Percentiles rank a stretch among this genome's conserved stretches.
Evolutionary conservation across 2,797 vertebrate species (phyloP).

Genomic region (Chloroceryle amazona): DNA sequence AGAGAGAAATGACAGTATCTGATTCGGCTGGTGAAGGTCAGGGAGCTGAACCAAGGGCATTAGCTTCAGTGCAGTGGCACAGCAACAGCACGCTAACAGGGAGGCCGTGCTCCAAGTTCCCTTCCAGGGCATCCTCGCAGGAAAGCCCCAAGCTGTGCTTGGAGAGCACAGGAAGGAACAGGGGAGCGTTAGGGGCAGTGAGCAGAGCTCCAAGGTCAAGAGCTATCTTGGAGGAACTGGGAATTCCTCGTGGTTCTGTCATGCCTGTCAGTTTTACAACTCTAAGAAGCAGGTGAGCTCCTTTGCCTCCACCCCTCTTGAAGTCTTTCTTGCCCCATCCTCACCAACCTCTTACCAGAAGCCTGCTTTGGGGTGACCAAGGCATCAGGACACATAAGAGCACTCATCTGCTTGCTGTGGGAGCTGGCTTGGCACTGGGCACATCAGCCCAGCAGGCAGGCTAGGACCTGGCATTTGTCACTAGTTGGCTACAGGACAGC

Average conservation of each 20-base stretch:
- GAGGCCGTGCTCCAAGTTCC: accelerated
- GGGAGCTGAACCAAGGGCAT: neutral
- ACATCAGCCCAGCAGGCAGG: neutral
- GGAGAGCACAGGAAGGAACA: neutral
- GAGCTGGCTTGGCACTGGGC: neutral
- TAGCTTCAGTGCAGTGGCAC: neutral
- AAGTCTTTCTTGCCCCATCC: neutral
- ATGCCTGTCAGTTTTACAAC: neutral
- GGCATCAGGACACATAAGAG: accelerated
- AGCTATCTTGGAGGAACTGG: neutral
- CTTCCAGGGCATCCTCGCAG: neutral
- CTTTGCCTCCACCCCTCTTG: neutral
- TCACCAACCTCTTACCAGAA: neutral
- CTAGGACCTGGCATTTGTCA: neutral
- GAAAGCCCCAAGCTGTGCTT: neutral
- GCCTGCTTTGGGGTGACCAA: neutral
- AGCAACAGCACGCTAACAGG: neutral
- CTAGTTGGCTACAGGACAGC: neutral
- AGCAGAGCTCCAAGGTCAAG: neutral
- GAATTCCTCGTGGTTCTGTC: neutral
- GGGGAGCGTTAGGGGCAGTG: accelerated
- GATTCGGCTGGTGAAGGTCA: slow-evolving; percentile 37
- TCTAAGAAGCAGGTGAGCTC: neutral
- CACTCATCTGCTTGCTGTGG: neutral
- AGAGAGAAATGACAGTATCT: slow-evolving; percentile 5